phyloP scores from a whole-genome alignment of 1,140 invertebrate genomes.

The Hycleus cichorii region DNA sequence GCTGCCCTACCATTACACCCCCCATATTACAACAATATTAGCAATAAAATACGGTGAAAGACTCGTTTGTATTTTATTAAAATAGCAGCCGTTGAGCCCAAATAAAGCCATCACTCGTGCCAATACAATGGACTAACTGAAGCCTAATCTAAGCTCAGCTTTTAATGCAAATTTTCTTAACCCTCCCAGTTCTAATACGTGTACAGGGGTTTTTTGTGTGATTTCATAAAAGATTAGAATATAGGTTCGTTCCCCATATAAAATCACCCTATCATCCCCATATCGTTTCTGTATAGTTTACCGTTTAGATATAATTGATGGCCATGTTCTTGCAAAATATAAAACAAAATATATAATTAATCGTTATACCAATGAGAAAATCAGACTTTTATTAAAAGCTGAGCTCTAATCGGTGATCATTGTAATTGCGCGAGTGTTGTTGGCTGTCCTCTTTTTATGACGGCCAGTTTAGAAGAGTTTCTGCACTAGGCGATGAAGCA shows the following conservation, averaged over 20 bases:
- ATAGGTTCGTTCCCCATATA: conserved; percentile 15
- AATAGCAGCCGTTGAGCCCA: conserved; percentile 29
- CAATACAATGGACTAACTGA: conserved; percentile 42
- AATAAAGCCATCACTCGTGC: conserved; percentile 40
- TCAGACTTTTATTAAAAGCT: conserved; percentile 37
- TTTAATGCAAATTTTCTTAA: conserved; percentile 42
- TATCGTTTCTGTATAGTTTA: conserved; percentile 9
- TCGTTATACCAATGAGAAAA: conserved; percentile 25
- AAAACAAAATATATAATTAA: conserved; percentile 34
- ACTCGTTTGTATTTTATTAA: conserved; percentile 15
- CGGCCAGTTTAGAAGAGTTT: conserved; percentile 40
- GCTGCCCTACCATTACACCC: too few species aligned
- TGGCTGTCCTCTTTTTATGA: conserved; percentile 34
- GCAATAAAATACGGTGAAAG: neutral
- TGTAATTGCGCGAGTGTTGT: conserved; percentile 39
- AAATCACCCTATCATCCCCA: neutral
- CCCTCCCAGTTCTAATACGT: conserved; percentile 37
- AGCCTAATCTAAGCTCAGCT: conserved; percentile 43
- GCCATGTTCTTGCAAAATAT: conserved; percentile 41
- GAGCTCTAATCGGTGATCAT: conserved; percentile 39
- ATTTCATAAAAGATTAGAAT: conserved; percentile 33
- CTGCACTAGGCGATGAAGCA: conserved; percentile 77
- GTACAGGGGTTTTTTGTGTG: conserved; percentile 37
- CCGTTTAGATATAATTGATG: conserved; percentile 30
- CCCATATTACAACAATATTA: neutral